Evolutionary conservation across 1,140 invertebrate species (phyloP), one percentile per base, ranked within the genome.

Genomic region (Cotesia glomerata): DNA sequence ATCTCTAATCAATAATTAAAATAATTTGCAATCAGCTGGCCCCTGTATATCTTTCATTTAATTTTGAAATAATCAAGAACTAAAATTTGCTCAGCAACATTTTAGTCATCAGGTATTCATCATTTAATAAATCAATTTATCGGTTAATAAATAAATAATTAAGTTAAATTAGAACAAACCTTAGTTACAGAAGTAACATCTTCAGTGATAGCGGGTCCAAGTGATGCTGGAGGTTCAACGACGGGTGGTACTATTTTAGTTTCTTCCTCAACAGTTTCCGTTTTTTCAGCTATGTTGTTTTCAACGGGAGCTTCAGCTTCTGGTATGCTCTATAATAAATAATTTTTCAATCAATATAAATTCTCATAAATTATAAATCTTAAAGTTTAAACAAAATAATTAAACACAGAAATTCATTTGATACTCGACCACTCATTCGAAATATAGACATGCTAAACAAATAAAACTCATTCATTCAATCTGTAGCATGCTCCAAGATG

Each of bases 151-250:
- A 5, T 39, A 45, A 7, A 45, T 56, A 56, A 39, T 56, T 36
- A n/a, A 14, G 11, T 4, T 26, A 13, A n/a, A 49, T 16, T 16
- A 35, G 5, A 39, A 66, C 52, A 61, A 78, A 86, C 86, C 81
- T 86, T 86, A 68, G 82, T 85, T 8, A 87, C 85, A 11, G 86
- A 86, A 63, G 86, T 82, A 66, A 87, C 86, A 71, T 87, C 86
- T 77, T 87, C 85, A 58, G 85, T 87, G 73, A 86, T 86, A 61
- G 81, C 85, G 8, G 85, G 76, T 64, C 49, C 74, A 51, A 71
- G 54, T 51, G 71, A 83, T 32, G 80, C 77, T 36, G 79, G 74
- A 64, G 69, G 72, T 71, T 85, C 84, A 26, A 75, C 75, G 5
- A 79, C 81, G n/a, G 85, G 75, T 45, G 80, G 77, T 64, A 82